Percentiles rank a stretch among this genome's conserved stretches.
Conservation (phyloP, 1,140 invertebrate species). For the Lutraria rhynchaena region DNA sequence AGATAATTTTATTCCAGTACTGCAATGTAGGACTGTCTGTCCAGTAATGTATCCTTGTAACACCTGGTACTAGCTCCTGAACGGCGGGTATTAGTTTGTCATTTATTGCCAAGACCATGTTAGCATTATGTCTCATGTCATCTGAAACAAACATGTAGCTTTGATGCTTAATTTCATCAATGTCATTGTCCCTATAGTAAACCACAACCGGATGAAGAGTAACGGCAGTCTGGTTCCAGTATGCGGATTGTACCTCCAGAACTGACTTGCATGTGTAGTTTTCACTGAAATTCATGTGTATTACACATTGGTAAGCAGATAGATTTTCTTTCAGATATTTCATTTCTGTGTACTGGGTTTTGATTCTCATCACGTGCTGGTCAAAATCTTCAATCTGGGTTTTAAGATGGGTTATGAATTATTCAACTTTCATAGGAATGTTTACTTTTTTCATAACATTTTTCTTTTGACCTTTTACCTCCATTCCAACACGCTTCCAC, state of each 20-base stretch:
- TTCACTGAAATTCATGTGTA: constrained; percentile 68
- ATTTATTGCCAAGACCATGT: constrained; percentile 39
- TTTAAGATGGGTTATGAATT: too few species aligned
- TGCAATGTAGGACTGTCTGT: constrained; percentile 47
- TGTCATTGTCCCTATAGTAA: constrained; percentile 40
- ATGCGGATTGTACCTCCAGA: constrained; percentile 62
- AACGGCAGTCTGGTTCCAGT: constrained; percentile 57
- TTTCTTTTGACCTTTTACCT: constrained; percentile 26
- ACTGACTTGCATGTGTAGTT: constrained; percentile 57
- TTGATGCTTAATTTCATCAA: constrained; percentile 43
- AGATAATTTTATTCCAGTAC: constrained; percentile 53
- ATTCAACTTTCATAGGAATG: too few species aligned
- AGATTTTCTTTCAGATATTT: constrained; percentile 54
- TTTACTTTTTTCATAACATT: constrained; percentile 32
- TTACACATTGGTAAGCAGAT: constrained; percentile 45
- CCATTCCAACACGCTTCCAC: constrained; percentile 38
- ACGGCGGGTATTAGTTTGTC: constrained; percentile 29
- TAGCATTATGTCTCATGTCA: constrained; percentile 36
- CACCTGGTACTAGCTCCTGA: not conserved
- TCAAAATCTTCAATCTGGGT: constrained; percentile 44
- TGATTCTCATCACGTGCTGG: constrained; percentile 39
- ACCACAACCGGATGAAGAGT: constrained; percentile 56
- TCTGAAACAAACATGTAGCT: constrained; percentile 48
- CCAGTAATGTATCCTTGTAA: constrained; percentile 51
- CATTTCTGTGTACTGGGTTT: constrained; percentile 54